These are phyloP conservation scores for Sebastes elongatus DNA, from an alignment of 2,797 vertebrate species.

Conservation along the genomic window DNA sequence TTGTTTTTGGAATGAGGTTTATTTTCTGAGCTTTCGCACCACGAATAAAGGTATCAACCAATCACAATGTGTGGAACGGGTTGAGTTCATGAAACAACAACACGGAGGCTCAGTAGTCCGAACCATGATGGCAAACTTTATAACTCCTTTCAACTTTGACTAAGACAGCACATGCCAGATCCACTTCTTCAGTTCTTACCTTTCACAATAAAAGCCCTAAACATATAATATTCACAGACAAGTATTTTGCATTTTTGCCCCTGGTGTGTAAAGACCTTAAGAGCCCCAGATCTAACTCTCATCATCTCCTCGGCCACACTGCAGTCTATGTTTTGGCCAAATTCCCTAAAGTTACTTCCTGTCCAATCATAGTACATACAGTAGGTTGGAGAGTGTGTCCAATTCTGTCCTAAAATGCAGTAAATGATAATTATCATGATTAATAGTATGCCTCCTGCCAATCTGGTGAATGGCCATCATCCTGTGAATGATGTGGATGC, in stretches of 20 bases:
- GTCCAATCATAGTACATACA: background rate
- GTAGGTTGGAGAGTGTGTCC: background rate
- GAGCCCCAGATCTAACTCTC: background rate
- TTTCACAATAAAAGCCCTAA: background rate
- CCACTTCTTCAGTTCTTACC: too few species aligned
- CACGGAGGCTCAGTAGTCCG: rapidly evolving
- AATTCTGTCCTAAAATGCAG: background rate
- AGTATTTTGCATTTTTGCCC: too few species aligned
- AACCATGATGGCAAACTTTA: too few species aligned
- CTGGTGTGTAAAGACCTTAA: background rate
- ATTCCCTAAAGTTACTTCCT: background rate
- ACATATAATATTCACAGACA: too few species aligned
- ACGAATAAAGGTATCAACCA: too few species aligned
- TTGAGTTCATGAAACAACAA: too few species aligned
- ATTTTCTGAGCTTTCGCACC: too few species aligned
- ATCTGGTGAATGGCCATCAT: conserved; percentile 34
- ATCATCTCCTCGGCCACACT: background rate
- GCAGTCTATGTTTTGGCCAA: conserved; percentile 13
- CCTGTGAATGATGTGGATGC: conserved; percentile 4
- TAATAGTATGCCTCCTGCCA: background rate
- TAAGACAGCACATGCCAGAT: too few species aligned
- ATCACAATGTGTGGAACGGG: too few species aligned
- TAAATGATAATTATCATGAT: background rate
- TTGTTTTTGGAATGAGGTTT: too few species aligned
- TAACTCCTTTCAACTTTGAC: too few species aligned